Percentiles rank a stretch among this genome's conserved stretches.
Evolutionary conservation across 2,888 invertebrate species (phyloP).

Genomic region (Ectobius pallidus): DNA sequence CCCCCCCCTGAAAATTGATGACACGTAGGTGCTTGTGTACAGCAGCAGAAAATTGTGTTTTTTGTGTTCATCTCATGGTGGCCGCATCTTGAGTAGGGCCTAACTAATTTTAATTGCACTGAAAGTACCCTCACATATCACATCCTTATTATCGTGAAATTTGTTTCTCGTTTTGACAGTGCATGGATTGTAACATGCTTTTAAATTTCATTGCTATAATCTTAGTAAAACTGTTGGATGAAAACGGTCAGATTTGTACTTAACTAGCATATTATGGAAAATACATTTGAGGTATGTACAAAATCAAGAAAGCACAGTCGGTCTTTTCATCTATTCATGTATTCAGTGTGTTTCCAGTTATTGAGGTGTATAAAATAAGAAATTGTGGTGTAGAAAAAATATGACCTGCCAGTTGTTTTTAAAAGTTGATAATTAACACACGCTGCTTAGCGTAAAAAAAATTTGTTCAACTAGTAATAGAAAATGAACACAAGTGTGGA

Average conservation of each 20-base stretch:
- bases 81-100: conserved; percentile 12
- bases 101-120: conserved; percentile 18
- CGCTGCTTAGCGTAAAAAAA: neutral
- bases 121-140: conserved; percentile 30
- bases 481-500: neutral
- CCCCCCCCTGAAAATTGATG: neutral
- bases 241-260: conserved; percentile 32
- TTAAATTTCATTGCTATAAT: conserved; percentile 16
- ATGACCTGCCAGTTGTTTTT: conserved; percentile 12
- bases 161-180: conserved; percentile 15
- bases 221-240: neutral
- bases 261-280: conserved; percentile 32
- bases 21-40: conserved; percentile 22
- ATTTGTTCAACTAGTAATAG: conserved; percentile 13
- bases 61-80: conserved; percentile 13
- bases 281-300: conserved; percentile 38
- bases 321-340: conserved; percentile 21
- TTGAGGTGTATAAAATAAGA: conserved; percentile 19
- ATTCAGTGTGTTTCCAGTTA: conserved; percentile 27
- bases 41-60: neutral
- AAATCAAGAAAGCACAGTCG: conserved; percentile 40
- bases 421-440: neutral
- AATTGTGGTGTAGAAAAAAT: conserved; percentile 19
- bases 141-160: conserved; percentile 14
- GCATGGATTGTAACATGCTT: conserved; percentile 22